Base-by-base conservation (phyloP, 2,888 invertebrate genomes). In the Agrotis exclamationis region DNA sequence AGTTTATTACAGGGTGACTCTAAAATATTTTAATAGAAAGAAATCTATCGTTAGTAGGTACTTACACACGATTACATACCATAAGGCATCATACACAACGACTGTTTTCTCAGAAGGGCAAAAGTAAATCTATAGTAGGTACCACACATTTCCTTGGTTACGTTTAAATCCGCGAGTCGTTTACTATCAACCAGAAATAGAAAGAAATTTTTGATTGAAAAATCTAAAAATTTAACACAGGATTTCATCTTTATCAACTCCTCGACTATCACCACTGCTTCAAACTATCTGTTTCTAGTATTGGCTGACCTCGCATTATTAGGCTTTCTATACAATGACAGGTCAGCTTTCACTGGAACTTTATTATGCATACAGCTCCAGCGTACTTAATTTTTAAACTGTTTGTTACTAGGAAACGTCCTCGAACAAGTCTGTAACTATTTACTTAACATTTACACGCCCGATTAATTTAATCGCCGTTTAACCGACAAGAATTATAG, bases 401-500 rank as follows among this genome's bases (percentile, higher is more conserved):
- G 14, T 22, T 57, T 20, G 16, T 22, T 20, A 58, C 53, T 18
- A 68, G 28, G 48, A 28, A 54, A 20, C 1, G 45, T n/a, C 48
- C 39, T 2, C 5, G 6, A 60, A 47, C 14, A 24, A 18, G 22
- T 2, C 44, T 53, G 2, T 24, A 63, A 13, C 56, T 63, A 70
- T 75, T 59, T 63, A 77, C 20, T 68, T 62, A 58, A 70, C 76
- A 70, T 65, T 44, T 59, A 22, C 39, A n/a, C 39, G 39, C 33
- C 7, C 39, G 50, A 50, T 67, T 33, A 70, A 80, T 22, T 72
- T 79, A 63, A 67, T 67, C 48, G 18, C 47, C 48, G 18, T 50
- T 70, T 44, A 66, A 53, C n/a, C 0, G 53, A 53, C 54, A 51
- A 60, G 39, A 81, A 50, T 57, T 71, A 67, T 71, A 45, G 51